phyloP scores from a whole-genome alignment of 2,888 invertebrate species.

The Dascillus cervinus region DNA sequence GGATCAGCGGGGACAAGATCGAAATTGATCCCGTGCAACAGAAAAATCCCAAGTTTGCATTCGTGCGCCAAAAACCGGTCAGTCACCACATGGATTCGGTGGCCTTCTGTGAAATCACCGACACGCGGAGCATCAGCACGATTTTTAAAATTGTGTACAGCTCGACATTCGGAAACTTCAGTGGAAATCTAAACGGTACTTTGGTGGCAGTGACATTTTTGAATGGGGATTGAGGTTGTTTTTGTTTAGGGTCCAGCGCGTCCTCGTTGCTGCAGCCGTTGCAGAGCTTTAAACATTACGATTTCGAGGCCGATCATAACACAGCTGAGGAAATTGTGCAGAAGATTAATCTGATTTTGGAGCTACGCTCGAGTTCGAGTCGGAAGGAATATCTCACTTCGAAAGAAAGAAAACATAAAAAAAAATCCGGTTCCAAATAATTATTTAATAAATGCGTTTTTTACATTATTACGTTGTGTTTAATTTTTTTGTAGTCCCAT shows the following conservation, averaged over 20 bases:
- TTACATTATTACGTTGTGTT: too few species aligned
- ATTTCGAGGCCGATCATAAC: constrained; percentile 75
- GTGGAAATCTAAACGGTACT: background rate
- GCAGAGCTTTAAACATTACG: constrained; percentile 73
- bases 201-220: background rate
- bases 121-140: constrained; percentile 65
- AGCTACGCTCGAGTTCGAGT: constrained; percentile 70
- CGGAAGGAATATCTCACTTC: constrained; percentile 74
- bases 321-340: constrained; percentile 76
- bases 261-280: constrained; percentile 39
- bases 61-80: constrained; percentile 63
- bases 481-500: too few species aligned
- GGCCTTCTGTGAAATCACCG: constrained; percentile 78
- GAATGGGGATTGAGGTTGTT: background rate
- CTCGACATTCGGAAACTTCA: constrained; percentile 29
- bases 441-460: too few species aligned
- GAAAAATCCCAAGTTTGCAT: constrained; percentile 52
- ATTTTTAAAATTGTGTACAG: constrained; percentile 68
- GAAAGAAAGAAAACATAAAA: constrained; percentile 63
- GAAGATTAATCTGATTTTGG: constrained; percentile 80
- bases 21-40: constrained; percentile 81
- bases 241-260: constrained; percentile 22
- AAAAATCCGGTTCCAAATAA: too few species aligned
- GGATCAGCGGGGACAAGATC: constrained; percentile 83
- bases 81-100: constrained; percentile 81